phyloP scores from a whole-genome alignment of 2,888 invertebrate genomes.

The Synergus japonicus region DNA sequence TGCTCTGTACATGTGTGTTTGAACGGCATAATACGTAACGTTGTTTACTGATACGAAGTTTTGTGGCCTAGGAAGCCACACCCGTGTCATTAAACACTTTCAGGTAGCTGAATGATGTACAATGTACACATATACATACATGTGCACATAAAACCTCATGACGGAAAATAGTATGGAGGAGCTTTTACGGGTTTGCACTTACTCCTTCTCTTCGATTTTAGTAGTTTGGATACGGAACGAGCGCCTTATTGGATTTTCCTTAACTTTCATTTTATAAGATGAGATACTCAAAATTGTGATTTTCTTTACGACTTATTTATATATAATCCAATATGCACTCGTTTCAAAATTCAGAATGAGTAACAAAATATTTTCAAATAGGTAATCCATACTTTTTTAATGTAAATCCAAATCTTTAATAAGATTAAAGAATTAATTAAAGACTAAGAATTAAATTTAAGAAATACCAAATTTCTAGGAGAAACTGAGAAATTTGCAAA shows the following conservation, averaged over 20 bases:
- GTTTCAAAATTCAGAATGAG: neutral
- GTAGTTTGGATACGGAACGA: constrained; percentile 24
- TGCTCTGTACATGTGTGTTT: constrained; percentile 58
- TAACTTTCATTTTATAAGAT: constrained; percentile 1
- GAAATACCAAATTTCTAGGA: no score
- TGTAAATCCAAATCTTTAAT: no score
- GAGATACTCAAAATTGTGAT: constrained; percentile 10
- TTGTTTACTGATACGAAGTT: constrained; percentile 58
- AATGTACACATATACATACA: constrained; percentile 46
- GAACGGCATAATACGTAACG: constrained; percentile 54
- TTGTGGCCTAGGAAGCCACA: constrained; percentile 53
- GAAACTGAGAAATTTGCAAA: no score
- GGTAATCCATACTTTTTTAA: no score
- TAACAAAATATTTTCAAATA: neutral
- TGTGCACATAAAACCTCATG: constrained; percentile 41
- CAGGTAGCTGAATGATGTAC: constrained; percentile 45
- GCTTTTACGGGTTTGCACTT: constrained; percentile 25
- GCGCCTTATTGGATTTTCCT: neutral
- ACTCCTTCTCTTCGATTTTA: constrained; percentile 36
- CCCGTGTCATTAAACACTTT: constrained; percentile 56
- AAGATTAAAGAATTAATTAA: no score
- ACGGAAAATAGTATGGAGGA: constrained; percentile 27
- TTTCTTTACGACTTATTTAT: constrained; percentile 17
- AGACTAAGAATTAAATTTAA: no score
- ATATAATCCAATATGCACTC: neutral